phyloP scores from a whole-genome alignment of 2,113 vertebrate genomes.

The Toxotes jaculatrix region DNA sequence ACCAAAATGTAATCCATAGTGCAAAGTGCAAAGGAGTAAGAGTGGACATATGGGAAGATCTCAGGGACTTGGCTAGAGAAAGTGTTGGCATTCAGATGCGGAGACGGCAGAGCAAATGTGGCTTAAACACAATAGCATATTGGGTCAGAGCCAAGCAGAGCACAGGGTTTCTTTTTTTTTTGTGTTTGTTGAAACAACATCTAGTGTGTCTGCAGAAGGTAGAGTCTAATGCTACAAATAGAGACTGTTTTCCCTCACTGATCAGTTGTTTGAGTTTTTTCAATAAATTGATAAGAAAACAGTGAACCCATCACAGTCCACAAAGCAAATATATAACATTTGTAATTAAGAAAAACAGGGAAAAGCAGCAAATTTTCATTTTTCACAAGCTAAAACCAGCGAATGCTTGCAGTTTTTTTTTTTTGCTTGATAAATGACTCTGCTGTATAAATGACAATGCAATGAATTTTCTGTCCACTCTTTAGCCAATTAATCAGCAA shows the following conservation, averaged over 20 bases:
- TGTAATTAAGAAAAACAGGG: neutral
- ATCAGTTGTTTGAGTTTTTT: constrained; percentile 24
- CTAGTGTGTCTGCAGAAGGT: constrained; percentile 17
- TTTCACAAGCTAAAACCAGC: neutral
- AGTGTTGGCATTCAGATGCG: constrained; percentile 59
- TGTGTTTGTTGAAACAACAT: constrained; percentile 53
- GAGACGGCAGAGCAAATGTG: constrained; percentile 60
- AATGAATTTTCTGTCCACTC: constrained; percentile 5
- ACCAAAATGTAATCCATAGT: constrained; percentile 34
- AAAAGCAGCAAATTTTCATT: neutral
- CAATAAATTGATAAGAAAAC: constrained; percentile 14
- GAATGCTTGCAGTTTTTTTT: neutral
- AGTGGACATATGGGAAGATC: constrained; percentile 65
- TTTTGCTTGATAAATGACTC: neutral
- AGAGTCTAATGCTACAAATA: constrained; percentile 2
- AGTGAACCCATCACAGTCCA: neutral
- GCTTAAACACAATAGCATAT: constrained; percentile 72
- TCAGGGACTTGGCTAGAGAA: constrained; percentile 54
- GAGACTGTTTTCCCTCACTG: constrained; percentile 34
- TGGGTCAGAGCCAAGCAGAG: constrained; percentile 60
- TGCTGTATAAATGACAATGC: neutral
- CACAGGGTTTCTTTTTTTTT: constrained; percentile 24
- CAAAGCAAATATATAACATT: neutral
- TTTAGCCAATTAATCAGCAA: neutral
- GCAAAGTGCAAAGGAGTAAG: constrained; percentile 48